Base-by-base conservation (phyloP, 2,797 vertebrate species). In the Cynopterus sphinx region DNA sequence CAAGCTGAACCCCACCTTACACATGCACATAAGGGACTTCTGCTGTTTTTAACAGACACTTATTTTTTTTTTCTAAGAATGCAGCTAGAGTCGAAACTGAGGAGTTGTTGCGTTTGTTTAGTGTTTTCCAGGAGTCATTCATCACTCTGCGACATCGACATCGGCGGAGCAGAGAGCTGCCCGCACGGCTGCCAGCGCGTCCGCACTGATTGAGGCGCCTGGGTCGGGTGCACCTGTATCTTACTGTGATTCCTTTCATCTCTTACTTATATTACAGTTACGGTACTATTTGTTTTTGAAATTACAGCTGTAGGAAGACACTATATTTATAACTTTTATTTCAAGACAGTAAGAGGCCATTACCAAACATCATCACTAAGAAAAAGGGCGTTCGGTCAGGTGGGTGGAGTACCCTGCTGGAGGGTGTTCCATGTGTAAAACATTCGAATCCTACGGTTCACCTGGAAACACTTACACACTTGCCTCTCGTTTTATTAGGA, bases 21-120 rank as follows among this genome's bases (percentile, higher is more conserved):
- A 17, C 19, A 4, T 0, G 3, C 22, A 49, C 8, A 3, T 24
- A 1, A 33, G 10, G 5, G 6, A 0, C 13, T 31, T 46, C n/a
- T 24, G 55, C 26, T 19, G 4, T 3, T n/a, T 43, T 13, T 41
- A 22, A 5, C 10, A 22, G 26, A 26, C 11, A 6, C 43, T 36
- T 2, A 5, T 22, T 67, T 33, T 16, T 31, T 5, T 0, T 3
- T 41, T 8, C 22, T 10, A 21, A 61, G 51, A n/a, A 43, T 3
- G n/a, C 33, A 17, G 28, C 67, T 41, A 31, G 15, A 24, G 2
- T 61, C 46, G 73, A 53, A 51, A 31, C 28, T 0, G 46, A 78
- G 39, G 22, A 24, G 61, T 9, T 1, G 31, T 1, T 6, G 11
- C 10, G 6, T 84, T 39, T 31, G 26, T 49, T 26, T n/a, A 39